Evolutionary conservation across 2,888 invertebrate genomes (phyloP).

Genomic region (Eupeodes latifasciatus): DNA sequence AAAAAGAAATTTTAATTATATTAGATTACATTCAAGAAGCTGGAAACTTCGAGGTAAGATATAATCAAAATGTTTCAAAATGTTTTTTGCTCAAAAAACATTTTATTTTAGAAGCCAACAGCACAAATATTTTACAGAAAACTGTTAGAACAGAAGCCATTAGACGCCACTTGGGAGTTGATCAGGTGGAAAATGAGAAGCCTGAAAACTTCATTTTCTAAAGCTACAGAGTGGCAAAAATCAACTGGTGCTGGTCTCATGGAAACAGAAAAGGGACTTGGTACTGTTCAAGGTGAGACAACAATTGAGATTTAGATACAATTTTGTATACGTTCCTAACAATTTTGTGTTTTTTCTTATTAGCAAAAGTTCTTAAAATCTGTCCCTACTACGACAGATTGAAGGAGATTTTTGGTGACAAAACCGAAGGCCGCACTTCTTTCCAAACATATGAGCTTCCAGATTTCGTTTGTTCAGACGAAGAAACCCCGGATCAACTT

Average conservation of each 20-base stretch:
- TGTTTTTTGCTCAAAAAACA: no score
- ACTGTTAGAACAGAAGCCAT: no score
- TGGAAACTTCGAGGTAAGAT: no score
- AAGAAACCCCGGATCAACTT: no score
- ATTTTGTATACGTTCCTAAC: background rate
- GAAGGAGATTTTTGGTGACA: constrained; percentile 7
- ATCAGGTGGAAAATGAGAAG: background rate
- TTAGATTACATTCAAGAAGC: no score
- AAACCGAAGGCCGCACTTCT: constrained; percentile 2
- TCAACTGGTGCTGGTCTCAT: background rate
- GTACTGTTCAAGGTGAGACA: no score
- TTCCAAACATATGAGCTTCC: constrained; percentile 3
- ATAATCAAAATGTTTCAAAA: no score
- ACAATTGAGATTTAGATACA: background rate
- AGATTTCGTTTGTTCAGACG: no score
- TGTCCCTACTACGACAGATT: constrained; percentile 25
- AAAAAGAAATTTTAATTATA: no score
- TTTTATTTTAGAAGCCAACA: no score
- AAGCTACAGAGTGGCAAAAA: background rate
- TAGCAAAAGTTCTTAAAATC: background rate
- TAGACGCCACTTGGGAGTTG: background rate
- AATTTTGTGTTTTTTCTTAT: background rate
- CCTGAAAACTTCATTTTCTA: constrained; percentile 6
- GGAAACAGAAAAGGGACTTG: background rate
- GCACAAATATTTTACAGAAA: no score